phyloP scores from a whole-genome alignment of 2,888 invertebrate species.

The Hypselothyrea guttata region DNA sequence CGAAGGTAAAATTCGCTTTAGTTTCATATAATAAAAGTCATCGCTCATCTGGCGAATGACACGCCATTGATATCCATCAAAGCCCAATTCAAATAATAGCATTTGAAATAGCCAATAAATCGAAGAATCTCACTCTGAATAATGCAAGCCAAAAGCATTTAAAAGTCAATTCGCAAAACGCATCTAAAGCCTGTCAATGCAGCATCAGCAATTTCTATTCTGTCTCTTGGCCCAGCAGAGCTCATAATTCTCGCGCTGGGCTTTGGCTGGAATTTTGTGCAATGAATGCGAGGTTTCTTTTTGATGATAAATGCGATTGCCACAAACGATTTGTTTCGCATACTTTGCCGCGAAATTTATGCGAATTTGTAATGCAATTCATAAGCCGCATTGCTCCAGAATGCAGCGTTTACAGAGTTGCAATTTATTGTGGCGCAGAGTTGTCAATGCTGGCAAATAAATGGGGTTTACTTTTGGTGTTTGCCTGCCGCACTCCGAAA shows the following conservation, averaged over 20 bases:
- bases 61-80: background rate
- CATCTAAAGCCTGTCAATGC: conserved; percentile 48
- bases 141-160: conserved; percentile 54
- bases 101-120: conserved; percentile 58
- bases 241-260: conserved; percentile 63
- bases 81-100: conserved; percentile 40
- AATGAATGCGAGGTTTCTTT: conserved; percentile 54
- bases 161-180: conserved; percentile 60
- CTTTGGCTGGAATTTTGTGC: conserved; percentile 65
- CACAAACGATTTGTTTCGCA: conserved; percentile 73
- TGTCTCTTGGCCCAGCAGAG: background rate
- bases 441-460: conserved; percentile 55
- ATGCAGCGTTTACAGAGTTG: conserved; percentile 36
- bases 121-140: conserved; percentile 34
- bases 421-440: conserved; percentile 65
- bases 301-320: conserved; percentile 69
- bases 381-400: conserved; percentile 58
- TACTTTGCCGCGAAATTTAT: conserved; percentile 69
- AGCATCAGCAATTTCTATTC: conserved; percentile 34
- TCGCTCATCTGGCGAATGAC: too few species aligned
- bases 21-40: too few species aligned
- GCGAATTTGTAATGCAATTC: conserved; percentile 77
- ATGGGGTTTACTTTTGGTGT: conserved; percentile 17
- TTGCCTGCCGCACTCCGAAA: conserved; percentile 12
- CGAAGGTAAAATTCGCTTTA: too few species aligned